Evolutionary conservation across 2,113 vertebrate genomes (phyloP), one percentile per base, ranked within the genome.

Genomic region (Hippopotamus amphibius): DNA sequence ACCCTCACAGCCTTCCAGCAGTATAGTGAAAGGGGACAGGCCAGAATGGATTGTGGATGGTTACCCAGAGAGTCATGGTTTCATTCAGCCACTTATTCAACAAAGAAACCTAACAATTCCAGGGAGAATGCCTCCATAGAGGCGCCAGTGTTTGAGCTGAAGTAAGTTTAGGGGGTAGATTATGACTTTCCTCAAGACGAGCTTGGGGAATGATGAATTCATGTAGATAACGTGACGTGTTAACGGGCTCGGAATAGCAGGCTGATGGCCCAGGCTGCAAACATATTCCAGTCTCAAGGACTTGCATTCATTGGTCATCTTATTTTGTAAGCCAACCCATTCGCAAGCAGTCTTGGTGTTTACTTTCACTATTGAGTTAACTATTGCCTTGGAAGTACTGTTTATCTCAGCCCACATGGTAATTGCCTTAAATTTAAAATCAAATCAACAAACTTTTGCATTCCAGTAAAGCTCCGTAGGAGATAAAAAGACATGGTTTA

Each of bases 361-460:
- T 97, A 93, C 96, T 97, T 97, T 97, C 90, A 92, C 90, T 85
- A 21, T 81, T 50, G 90, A 90, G 94, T 92, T 97, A 97, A 97
- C 96, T 72, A 19, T 97, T 97, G 79, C 96, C 66, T 96, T 97
- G 91, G 59, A 89, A 95, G 71, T 94, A 82, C 81, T 94, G 96
- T 97, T 97, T 97, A 97, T 97, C 80, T 97, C 94, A 95, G 61
- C 89, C 95, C 80, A 50, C 74, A 85, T 84, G 90, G 90, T 97
- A 96, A 95, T 90, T 97, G 88, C 79, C 88, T 94, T 97, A 93
- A 90, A 96, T 97, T 97, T 93, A 91, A 97, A 97, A 94, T 94
- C 93, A 96, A 88, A 95, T 96, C 96, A 89, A 93, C 96, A 97
- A 96, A 96, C 80, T 71, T 97, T 88, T 94, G 92, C 90, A 90